Evolutionary conservation across 2,888 invertebrate species (phyloP), one percentile per base, ranked within the genome.

Genomic region (Hirtodrosophila trivittata): DNA sequence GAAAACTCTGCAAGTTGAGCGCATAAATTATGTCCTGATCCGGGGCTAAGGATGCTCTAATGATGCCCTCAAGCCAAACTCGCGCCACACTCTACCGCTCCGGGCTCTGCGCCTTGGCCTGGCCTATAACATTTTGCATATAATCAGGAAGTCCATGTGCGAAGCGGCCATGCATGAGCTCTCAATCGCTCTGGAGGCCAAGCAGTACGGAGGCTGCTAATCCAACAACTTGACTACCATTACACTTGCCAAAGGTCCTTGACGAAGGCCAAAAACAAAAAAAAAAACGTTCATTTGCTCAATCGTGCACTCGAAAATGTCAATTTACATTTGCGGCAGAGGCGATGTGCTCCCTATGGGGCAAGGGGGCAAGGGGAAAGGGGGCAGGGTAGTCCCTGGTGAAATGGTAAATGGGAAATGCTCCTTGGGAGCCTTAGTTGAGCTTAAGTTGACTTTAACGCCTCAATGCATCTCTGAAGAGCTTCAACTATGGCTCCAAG

Each of bases 231-330:
- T 85, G 75, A 66, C 86, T 85, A 46, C 57, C 66, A 82, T 72
- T 66, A 80, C 68, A 62, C 68, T 68, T 41, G 52, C 47, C 42
- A 18, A 21, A 56, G 64, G 37, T 58, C 59, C 45, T 42, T 33
- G 65, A 25, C 42, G 38, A 41, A 28, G 50, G 45, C 59, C 46
- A 16, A 47, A 45, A 35, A 13, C 9, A 43, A 47, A 14, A 16
- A 67, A 66, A 75, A 67, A 68, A 62, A 18, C 71, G 75, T 81
- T 81, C 76, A 83, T 82, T 82, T 83, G 83, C 83, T 82, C 82
- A 82, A 82, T 82, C 84, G 82, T 83, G 83, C 82, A 81, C 82
- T 84, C 80, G 77, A 83, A 83, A 84, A 84, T 84, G 83, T 83
- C 83, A 83, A 83, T 83, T 83, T 84, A 84, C 83, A 84, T 83